These are phyloP conservation scores for Melanostoma mellinum DNA, from an alignment of 2,888 invertebrate genomes.

Conservation along the genomic window DNA sequence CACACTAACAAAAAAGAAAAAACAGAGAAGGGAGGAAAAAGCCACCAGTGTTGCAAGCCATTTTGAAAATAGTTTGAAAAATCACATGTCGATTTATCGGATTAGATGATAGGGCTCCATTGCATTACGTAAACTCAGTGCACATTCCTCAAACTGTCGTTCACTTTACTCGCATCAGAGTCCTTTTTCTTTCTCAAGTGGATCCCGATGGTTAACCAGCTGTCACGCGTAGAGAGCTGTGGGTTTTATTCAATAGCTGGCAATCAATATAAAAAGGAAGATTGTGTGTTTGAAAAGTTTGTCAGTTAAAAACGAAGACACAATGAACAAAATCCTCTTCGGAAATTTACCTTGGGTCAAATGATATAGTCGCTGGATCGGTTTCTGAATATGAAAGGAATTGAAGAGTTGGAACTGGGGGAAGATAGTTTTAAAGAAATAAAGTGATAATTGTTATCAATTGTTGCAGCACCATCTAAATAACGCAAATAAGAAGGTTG, in stretches of 20 bases:
- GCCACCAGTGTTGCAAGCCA: conserved; percentile 14
- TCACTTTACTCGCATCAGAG: conserved; percentile 45
- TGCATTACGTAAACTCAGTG: conserved; percentile 52
- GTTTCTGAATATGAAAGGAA: no score
- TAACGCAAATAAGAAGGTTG: no score
- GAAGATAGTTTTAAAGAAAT: no score
- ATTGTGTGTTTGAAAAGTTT: conserved; percentile 40
- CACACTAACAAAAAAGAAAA: background rate
- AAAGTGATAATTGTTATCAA: no score
- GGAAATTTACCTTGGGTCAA: no score
- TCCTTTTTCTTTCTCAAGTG: conserved; percentile 53
- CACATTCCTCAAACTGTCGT: conserved; percentile 59
- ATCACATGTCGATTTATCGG: conserved; percentile 65
- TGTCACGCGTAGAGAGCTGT: conserved; percentile 63
- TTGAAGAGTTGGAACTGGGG: no score
- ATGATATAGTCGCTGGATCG: no score
- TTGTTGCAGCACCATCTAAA: no score
- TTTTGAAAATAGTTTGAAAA: conserved; percentile 59
- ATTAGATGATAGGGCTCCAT: conserved; percentile 46
- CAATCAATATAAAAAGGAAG: conserved; percentile 51
- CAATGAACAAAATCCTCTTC: background rate
- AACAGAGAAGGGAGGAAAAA: background rate
- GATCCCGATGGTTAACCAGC: conserved; percentile 64
- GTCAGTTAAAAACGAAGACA: conserved; percentile 30
- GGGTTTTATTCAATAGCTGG: conserved; percentile 55